Evolutionary conservation across 2,888 invertebrate species (phyloP), one percentile per base, ranked within the genome.

Genomic region (Polydrusus tereticollis): DNA sequence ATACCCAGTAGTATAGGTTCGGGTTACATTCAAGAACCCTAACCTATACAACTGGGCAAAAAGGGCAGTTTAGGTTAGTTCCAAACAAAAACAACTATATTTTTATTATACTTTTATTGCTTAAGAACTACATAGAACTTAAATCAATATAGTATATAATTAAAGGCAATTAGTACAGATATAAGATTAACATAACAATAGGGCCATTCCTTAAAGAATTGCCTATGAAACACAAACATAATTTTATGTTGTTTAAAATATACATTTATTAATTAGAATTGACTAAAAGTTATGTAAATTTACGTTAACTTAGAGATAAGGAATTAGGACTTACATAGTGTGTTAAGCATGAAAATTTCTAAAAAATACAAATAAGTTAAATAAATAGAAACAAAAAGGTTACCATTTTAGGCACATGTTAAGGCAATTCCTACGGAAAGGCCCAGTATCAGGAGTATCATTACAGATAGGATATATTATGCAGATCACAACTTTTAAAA

Each of bases 121-220:
- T 62, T 62, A 62, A 47, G 33, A 47, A 33, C 62, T 62, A 62
- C 47, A 62, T 18, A 47, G 62, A 23, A 47, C 62, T 33, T 47
- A 62, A 62, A 62, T 33, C 62, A 62, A 41, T 62, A 62, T 43
- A 60, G 60, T 62, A 62, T 58, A 58, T 26, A 43, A 62, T 43
- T 60, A 60, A 59, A 47, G 47, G 62, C 47, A 62, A 62, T 43
- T 62, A 62, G 29, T 41, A 43, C 62, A 62, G 3, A n/a, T 62
- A 62, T 62, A 62, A 62, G 62, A 47, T 62, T 47, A 62, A 62
- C 47, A 62, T 62, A 62, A 62, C 62, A 62, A 58, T 21, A 52
- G 52, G 52, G 26, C 29, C 52, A 52, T 14, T 52, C 52, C 52
- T 52, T 29, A 29, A 47, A 29, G 26, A 52, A 47, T 21, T 47